Evolutionary conservation across 37 sponge, comb jelly and placozoan species (phyloP).

Genomic region (Ianthella basta): DNA sequence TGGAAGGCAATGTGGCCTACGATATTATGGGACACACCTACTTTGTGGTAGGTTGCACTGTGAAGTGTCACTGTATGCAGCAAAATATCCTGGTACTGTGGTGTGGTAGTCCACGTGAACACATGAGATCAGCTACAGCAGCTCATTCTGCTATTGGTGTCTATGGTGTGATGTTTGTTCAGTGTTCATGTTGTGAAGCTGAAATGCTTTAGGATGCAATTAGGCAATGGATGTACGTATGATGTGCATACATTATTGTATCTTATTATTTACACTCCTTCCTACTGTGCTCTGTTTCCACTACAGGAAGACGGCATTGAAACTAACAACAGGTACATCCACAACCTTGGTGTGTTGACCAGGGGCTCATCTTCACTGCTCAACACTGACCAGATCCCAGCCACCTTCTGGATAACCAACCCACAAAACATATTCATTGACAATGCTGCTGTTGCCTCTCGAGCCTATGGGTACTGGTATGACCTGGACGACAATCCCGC

Average conservation of each 20-base stretch:
- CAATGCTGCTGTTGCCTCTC: slow-evolving; percentile 86
- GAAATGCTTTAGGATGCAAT: too few species aligned
- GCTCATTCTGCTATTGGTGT: neutral
- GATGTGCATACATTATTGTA: neutral
- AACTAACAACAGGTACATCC: slow-evolving; percentile 67
- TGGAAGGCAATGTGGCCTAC: slow-evolving; percentile 88
- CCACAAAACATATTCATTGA: slow-evolving; percentile 82
- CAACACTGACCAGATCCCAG: slow-evolving; percentile 89
- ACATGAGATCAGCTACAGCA: neutral
- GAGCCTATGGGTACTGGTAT: slow-evolving; percentile 93
- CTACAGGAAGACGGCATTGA: slow-evolving; percentile 92
- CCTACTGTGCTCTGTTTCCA: neutral
- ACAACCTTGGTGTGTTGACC: slow-evolving; percentile 82
- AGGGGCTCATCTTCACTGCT: slow-evolving; percentile 84
- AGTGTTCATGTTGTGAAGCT: too few species aligned
- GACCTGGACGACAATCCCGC: slow-evolving; percentile 79
- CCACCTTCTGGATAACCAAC: slow-evolving; percentile 91
- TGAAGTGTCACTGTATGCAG: too few species aligned
- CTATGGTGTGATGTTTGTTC: too few species aligned
- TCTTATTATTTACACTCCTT: neutral
- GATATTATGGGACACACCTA: slow-evolving; percentile 93
- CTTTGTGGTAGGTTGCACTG: slow-evolving; percentile 82
- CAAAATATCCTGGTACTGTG: neutral
- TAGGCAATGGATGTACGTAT: neutral
- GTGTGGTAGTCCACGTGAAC: neutral